phyloP scores from a whole-genome alignment of 2,888 invertebrate genomes.

The Drosophila phalerata region DNA sequence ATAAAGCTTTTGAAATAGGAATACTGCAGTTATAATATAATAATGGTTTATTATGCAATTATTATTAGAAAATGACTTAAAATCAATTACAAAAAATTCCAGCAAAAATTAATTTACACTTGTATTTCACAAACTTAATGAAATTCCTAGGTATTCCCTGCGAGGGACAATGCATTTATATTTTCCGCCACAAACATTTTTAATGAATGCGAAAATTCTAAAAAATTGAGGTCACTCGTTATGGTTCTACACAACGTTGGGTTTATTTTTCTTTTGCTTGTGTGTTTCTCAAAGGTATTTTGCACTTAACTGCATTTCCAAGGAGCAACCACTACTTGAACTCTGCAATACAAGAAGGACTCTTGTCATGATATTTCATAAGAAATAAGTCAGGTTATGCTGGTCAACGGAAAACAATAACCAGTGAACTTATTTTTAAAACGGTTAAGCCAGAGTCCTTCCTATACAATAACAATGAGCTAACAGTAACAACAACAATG shows the following conservation, averaged over 20 bases:
- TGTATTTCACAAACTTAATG: no score
- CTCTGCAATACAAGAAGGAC: constrained; percentile 8
- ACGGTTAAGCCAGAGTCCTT: constrained; percentile 24
- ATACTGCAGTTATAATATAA: no score
- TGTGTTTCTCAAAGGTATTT: constrained; percentile 21
- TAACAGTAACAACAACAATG: constrained; percentile 2
- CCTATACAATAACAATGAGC: constrained; percentile 26
- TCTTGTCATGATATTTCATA: constrained; percentile 20
- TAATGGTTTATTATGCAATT: no score
- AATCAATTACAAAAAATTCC: no score
- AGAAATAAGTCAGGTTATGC: constrained; percentile 35
- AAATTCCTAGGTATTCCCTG: no score
- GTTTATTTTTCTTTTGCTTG: background rate
- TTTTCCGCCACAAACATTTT: no score
- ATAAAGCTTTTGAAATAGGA: no score
- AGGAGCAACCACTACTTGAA: constrained; percentile 5
- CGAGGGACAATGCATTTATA: no score
- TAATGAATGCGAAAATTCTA: background rate
- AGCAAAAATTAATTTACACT: no score
- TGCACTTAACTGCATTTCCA: constrained; percentile 25
- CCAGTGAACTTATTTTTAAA: constrained; percentile 16
- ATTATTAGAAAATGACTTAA: no score
- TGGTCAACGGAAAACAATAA: constrained; percentile 42
- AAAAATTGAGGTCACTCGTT: background rate
- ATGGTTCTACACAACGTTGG: background rate